These are phyloP conservation scores for Halcyon leucocephala DNA, from an alignment of 2,797 vertebrate genomes.

Conservation along the genomic window DNA sequence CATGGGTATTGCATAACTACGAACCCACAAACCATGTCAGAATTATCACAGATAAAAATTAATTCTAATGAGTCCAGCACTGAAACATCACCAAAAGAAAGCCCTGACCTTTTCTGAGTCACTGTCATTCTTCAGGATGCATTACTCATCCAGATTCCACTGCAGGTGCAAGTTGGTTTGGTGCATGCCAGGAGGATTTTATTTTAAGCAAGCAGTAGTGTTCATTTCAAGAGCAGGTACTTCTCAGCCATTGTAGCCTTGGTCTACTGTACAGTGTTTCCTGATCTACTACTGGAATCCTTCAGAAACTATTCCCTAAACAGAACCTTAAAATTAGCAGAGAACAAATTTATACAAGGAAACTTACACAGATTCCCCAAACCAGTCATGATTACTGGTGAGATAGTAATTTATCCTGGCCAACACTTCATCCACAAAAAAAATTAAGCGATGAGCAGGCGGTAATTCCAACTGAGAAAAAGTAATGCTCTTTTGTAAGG, in stretches of 20 bases:
- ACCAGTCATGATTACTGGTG: not conserved
- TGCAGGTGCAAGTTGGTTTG: not conserved
- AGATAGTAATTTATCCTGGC: not conserved
- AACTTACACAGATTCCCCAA: not conserved
- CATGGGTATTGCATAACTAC: accelerated
- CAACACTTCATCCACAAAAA: not conserved
- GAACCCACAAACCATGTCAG: not conserved
- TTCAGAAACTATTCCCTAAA: accelerated
- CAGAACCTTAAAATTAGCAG: not conserved
- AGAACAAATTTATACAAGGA: not conserved
- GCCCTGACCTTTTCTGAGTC: not conserved
- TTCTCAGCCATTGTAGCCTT: not conserved
- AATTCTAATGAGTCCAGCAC: not conserved
- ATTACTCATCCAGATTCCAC: not conserved
- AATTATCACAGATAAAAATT: not conserved
- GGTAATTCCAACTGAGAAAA: not conserved
- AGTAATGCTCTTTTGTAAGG: not conserved
- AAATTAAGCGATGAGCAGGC: not conserved
- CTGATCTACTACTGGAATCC: not conserved
- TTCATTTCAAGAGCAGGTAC: not conserved
- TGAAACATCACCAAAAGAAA: not conserved
- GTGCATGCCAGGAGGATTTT: not conserved
- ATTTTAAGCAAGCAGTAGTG: not conserved
- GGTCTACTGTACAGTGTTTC: accelerated
- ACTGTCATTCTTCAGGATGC: not conserved